Evolutionary conservation across 1,140 invertebrate species (phyloP).

Genomic region (Leptoteleia sp.): DNA sequence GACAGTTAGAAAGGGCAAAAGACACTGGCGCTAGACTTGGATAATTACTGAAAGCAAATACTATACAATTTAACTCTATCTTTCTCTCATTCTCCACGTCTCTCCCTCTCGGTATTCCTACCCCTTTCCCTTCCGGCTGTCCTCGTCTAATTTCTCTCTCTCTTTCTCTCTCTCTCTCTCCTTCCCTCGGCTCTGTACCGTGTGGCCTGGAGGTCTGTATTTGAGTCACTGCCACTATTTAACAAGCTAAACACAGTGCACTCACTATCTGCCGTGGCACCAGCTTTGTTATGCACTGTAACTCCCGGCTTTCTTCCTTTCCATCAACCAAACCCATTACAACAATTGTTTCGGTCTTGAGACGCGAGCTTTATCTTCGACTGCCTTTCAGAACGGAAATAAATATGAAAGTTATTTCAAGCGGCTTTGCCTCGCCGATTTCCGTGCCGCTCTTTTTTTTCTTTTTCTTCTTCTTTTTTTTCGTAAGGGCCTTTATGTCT

Average conservation of each 20-base stretch:
- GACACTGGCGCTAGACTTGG: constrained; percentile 64
- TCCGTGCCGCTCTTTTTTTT: constrained; percentile 6
- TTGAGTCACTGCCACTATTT: too few species aligned
- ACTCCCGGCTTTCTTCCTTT: constrained; percentile 44
- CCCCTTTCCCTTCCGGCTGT: too few species aligned
- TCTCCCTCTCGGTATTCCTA: too few species aligned
- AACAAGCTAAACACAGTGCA: too few species aligned
- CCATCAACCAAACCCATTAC: constrained; percentile 45
- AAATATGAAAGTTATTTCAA: constrained; percentile 22
- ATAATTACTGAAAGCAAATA: constrained; percentile 77
- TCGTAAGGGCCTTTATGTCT: too few species aligned
- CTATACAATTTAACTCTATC: constrained; percentile 72
- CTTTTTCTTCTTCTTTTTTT: too few species aligned
- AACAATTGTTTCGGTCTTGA: constrained; percentile 48
- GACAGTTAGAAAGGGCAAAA: constrained; percentile 60
- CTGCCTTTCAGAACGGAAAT: constrained; percentile 34
- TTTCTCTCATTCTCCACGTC: neutral
- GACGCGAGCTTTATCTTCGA: constrained; percentile 25
- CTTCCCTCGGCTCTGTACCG: constrained; percentile 39
- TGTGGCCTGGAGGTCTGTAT: constrained; percentile 58
- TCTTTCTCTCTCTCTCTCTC: too few species aligned
- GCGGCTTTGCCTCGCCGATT: constrained; percentile 3
- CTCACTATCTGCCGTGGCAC: too few species aligned
- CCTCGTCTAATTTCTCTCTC: too few species aligned
- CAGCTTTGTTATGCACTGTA: constrained; percentile 51